Base-by-base conservation (phyloP, 1,140 invertebrate genomes). In the Brevipalpus yothersi region DNA sequence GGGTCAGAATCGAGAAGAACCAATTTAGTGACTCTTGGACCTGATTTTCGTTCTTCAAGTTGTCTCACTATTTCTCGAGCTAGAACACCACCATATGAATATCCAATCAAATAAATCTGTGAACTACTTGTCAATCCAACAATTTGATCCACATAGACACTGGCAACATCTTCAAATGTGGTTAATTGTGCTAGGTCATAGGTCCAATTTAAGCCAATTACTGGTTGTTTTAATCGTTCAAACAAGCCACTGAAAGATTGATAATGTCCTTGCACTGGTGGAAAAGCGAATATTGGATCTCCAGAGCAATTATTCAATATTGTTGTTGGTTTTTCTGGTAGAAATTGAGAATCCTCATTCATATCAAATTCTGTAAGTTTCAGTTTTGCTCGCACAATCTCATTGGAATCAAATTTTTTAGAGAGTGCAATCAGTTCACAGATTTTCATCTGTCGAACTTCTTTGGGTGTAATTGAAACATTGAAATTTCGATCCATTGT, bases 61-160 rank as follows among this genome's bases (percentile, higher is more conserved):
- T 85, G 80, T 10, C 82, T 65, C 2, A 82, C 83, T 80, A 97
- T 93, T 74, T 95, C 92, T 68, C 91, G 86, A 9, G 84, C 89
- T 12, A 96, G 80, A 60, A 82, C 79, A 9, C 84, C 82, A 54
- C 93, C 93, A 71, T 86, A 96, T 0, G 92, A 96, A 70, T 97
- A 96, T 4, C 91, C 93, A 43, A 83, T 76, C 49, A 97, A 69
- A 19, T 78, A 78, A 19, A 51, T 15, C 3, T 90, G 92, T 74
- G 73, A 10, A 13, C 15, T 5, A 12, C 12, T 41, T 5, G 42
- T n/a, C n/a, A 40, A 23, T 1, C 4, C 1, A 40, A 41, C 39
- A 4, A 11, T 53, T 21, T 41, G 23, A 31, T 54, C 40, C 13
- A 40, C 53, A 3, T 4, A 53, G 40, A 61, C 53, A 9, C 0